phyloP scores from a whole-genome alignment of 2,113 vertebrate species.

The Rousettus leschenaultii region DNA sequence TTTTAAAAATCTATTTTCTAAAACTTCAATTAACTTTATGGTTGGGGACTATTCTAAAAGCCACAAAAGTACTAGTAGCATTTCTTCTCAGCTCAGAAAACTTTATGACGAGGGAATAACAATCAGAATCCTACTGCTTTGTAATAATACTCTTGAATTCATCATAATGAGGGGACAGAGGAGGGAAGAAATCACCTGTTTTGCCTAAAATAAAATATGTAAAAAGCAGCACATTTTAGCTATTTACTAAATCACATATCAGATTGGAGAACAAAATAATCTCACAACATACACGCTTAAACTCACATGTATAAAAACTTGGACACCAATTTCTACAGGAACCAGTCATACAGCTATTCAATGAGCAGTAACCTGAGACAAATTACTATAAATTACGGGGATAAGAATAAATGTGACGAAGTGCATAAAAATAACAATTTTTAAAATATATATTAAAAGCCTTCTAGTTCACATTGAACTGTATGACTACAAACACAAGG shows the following conservation, averaged over 20 bases:
- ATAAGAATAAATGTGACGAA: background rate
- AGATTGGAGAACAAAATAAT: background rate
- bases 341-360: background rate
- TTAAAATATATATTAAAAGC: background rate
- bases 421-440: background rate
- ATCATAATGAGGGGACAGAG: accelerated
- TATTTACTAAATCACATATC: background rate
- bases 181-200: background rate
- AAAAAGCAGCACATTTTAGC: background rate
- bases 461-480: background rate
- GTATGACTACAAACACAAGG: background rate
- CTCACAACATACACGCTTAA: background rate
- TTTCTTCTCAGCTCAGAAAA: background rate
- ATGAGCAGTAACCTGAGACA: background rate
- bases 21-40: background rate
- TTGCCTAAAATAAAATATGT: background rate
- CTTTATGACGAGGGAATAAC: background rate
- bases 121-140: background rate
- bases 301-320: background rate
- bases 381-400: background rate
- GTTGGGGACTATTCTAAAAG: background rate
- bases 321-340: background rate
- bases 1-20: background rate
- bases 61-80: background rate
- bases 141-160: background rate